Evolutionary conservation across 1,140 invertebrate genomes (phyloP).

Genomic region (Belonocnema kinseyi): DNA sequence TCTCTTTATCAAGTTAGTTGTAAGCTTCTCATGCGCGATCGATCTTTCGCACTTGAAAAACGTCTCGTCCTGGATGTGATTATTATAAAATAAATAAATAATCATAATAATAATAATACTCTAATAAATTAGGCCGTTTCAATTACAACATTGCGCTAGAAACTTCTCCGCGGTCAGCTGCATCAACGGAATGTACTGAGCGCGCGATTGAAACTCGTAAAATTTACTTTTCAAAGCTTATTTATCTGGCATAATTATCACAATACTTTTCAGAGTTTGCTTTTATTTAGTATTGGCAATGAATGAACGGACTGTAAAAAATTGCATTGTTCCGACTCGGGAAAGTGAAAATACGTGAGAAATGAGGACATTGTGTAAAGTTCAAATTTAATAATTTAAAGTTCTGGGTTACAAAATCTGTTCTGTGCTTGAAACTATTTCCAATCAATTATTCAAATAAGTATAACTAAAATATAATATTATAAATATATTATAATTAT

Average conservation of each 20-base stretch:
- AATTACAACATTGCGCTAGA: slow-evolving; percentile 17
- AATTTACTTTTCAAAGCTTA: slow-evolving; percentile 52
- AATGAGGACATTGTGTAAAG: too few relatives aligned
- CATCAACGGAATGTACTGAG: slow-evolving; percentile 47
- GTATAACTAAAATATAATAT: too few relatives aligned
- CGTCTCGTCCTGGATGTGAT: not conserved
- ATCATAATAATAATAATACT: not conserved
- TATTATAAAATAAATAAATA: not conserved
- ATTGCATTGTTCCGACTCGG: not conserved
- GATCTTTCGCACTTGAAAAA: not conserved
- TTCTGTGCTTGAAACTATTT: too few relatives aligned
- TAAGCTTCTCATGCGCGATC: too few relatives aligned
- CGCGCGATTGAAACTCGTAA: slow-evolving; percentile 42
- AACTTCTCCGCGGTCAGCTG: slow-evolving; percentile 50
- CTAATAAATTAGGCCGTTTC: slow-evolving; percentile 52
- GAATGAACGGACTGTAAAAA: not conserved
- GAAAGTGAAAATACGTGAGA: not conserved
- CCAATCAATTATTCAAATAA: too few relatives aligned
- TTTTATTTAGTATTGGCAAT: not conserved
- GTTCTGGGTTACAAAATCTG: too few relatives aligned
- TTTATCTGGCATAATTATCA: slow-evolving; percentile 44
- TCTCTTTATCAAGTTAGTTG: too few relatives aligned
- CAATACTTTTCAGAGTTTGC: not conserved
- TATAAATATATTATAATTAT: too few relatives aligned
- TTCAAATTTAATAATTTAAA: too few relatives aligned